Conservation (phyloP, 2,113 vertebrate species). For the Macquaria ambigua region DNA sequence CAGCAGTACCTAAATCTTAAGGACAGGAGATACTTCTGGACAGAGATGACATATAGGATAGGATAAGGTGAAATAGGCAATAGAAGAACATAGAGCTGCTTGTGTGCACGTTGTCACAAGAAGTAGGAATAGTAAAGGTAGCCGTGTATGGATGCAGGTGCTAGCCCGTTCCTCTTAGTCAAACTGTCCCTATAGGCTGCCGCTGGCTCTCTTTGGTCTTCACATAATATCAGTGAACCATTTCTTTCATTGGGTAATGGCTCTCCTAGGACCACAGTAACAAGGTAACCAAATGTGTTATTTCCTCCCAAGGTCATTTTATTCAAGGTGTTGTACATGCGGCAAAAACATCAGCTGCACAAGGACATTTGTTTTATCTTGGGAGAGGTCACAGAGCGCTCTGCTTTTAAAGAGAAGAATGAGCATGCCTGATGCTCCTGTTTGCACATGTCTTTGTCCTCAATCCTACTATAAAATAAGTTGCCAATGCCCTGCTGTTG, state of each 20-base stretch:
- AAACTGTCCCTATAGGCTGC: background rate
- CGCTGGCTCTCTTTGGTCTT: conserved; percentile 16
- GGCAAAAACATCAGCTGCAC: background rate
- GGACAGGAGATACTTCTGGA: background rate
- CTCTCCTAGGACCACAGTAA: conserved; percentile 1
- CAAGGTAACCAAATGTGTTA: conserved; percentile 16
- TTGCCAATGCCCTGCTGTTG: conserved; percentile 1
- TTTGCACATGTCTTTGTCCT: background rate
- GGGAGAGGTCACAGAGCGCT: conserved; percentile 7
- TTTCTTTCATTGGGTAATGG: conserved; percentile 9
- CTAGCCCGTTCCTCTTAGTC: no score
- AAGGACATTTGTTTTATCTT: conserved; percentile 15
- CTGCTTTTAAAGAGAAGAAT: background rate
- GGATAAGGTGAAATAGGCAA: background rate
- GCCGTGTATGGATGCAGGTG: no score
- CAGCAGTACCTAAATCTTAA: background rate
- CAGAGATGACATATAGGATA: background rate
- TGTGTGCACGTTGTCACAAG: background rate
- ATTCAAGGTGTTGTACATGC: conserved; percentile 1
- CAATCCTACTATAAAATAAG: background rate
- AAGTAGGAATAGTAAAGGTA: no score
- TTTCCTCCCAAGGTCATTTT: conserved; percentile 37
- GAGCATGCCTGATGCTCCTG: background rate
- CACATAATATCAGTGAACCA: conserved; percentile 5
- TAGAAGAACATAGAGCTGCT: no score